Evolutionary conservation across 2,113 vertebrate genomes (phyloP).

Genomic region (Xenotilapia leptura): DNA sequence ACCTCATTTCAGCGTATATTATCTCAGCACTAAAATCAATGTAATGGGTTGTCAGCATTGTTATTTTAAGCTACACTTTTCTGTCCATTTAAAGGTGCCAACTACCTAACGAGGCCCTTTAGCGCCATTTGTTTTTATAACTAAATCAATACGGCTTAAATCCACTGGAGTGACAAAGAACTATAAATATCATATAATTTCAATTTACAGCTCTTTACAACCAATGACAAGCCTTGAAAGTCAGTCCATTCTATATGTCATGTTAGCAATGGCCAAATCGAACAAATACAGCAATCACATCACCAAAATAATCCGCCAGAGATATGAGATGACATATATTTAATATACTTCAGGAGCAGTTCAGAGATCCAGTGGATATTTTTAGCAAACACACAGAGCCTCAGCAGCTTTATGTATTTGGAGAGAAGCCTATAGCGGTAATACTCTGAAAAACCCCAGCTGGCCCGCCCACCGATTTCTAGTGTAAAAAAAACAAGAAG

Average conservation of each 20-base stretch:
- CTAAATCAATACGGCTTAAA: not conserved
- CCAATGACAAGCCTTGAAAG: not conserved
- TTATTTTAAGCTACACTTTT: not conserved
- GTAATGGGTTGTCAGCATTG: not conserved
- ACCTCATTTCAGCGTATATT: not conserved
- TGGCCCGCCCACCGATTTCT: not conserved
- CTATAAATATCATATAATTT: not conserved
- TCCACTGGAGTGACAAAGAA: not conserved
- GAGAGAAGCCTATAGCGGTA: not conserved
- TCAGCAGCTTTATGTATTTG: not conserved
- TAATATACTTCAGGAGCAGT: not conserved
- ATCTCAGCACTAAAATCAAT: not conserved
- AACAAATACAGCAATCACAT: not conserved
- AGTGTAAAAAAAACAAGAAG: not conserved
- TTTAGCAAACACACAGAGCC: not conserved
- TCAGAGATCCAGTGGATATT: not conserved
- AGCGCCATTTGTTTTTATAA: not conserved
- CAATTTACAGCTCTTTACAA: not conserved
- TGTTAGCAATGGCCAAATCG: not conserved
- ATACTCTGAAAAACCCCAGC: not conserved
- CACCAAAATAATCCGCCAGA: not conserved
- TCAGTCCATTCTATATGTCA: not conserved
- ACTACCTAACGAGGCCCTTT: not conserved
- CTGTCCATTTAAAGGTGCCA: not conserved
- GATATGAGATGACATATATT: not conserved